Evolutionary conservation across 2,797 vertebrate species (phyloP), one percentile per base, ranked within the genome.

Genomic region (Linurgus olivaceus): DNA sequence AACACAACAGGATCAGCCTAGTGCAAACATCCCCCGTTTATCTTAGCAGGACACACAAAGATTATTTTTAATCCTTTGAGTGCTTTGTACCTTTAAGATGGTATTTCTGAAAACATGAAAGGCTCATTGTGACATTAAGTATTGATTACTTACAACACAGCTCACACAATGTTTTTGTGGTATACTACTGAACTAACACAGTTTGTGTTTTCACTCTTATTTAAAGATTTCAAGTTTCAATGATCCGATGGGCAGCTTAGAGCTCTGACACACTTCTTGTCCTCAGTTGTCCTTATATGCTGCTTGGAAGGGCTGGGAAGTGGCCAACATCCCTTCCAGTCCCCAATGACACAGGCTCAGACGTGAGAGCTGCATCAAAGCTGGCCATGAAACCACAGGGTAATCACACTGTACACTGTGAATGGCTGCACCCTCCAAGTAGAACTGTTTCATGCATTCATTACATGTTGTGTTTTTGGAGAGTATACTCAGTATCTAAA

Each of bases 61-160:
- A 88, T 73, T 84, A 73, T 79, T 93, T 94, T 84, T 81, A 92
- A 93, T 82, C 79, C 73, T 84, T 71, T 88, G 37, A 94, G 87
- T 91, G 85, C 48, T 88, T 86, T 88, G 17, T 68, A 81, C 73
- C 59, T 90, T 96, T 91, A 88, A 81, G 54, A 88, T 2, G 11
- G 59, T 66, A 50, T 88, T 94, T 95, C 63, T 86, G 79, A 90
- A 91, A 70, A 29, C 33, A 50, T 42, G 79, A 90, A 83, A 61
- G 0, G 0, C 59, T 93, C 58, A 38, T 31, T 57, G 79, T 63
- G 78, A 76, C 31, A 44, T 59, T 86, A 81, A 66, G 33, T 86
- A 86, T 78, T 81, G 82, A 88, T 86, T 62, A 73, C 31, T 84
- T 79, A 71, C 21, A 80, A 83, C 14, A 42, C 40, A 81, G 62